Evolutionary conservation across 23 tunicate species (phyloP).

Genomic region (Pegea sp.): DNA sequence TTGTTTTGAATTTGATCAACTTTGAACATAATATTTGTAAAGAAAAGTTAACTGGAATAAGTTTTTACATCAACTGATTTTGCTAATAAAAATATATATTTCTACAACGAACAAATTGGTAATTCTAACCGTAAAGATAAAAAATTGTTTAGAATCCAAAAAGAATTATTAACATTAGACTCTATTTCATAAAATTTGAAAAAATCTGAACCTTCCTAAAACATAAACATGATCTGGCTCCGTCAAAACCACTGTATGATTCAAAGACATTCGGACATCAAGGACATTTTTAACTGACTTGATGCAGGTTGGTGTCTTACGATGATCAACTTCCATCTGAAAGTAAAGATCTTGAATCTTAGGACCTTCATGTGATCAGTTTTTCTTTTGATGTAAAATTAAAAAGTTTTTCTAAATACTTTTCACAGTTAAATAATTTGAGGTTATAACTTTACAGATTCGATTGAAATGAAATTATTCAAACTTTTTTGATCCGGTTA

Average conservation of each 20-base stretch:
- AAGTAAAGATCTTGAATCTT: neutral
- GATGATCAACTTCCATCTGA: constrained; percentile 66
- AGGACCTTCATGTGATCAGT: no score
- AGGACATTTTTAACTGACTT: constrained; percentile 55
- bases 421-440: neutral
- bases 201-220: constrained; percentile 48
- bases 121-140: no score
- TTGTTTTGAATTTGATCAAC: no score
- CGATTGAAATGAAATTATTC: neutral
- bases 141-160: no score
- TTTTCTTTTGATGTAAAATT: no score
- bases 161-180: no score
- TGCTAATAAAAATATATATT: no score
- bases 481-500: constrained; percentile 45
- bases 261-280: constrained; percentile 51
- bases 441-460: neutral
- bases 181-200: no score
- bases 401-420: neutral
- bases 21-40: no score
- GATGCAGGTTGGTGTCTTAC: constrained; percentile 52
- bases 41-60: no score
- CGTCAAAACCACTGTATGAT: constrained; percentile 60
- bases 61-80: no score
- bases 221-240: constrained; percentile 34
- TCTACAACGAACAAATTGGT: no score